Evolutionary conservation across 2,888 invertebrate genomes (phyloP).

Genomic region (Orthosia incerta): DNA sequence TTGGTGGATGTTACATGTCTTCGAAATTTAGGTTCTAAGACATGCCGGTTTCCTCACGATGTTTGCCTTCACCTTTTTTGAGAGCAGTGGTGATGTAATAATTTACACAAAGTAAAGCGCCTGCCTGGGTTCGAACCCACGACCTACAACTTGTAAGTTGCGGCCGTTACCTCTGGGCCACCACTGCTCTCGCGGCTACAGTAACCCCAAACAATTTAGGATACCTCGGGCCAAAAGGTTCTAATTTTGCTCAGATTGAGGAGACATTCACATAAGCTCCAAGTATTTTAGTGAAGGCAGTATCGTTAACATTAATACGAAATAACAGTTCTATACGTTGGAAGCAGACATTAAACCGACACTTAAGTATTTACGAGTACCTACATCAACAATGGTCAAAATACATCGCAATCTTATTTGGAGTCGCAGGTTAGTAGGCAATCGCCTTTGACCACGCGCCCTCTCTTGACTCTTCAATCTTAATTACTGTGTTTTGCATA

Average conservation of each 20-base stretch:
- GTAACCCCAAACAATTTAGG: no score
- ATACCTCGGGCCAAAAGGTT: no score
- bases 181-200: no score
- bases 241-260: background rate
- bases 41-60: no score
- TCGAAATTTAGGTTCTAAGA: no score
- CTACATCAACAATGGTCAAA: constrained; percentile 30
- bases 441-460: constrained; percentile 11
- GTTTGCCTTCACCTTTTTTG: no score
- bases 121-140: no score
- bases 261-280: background rate
- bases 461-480: constrained; percentile 7
- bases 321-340: background rate
- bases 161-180: no score
- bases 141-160: no score
- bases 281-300: background rate
- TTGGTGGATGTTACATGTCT: no score
- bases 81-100: no score
- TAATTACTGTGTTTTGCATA: constrained; percentile 23
- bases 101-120: no score
- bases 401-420: constrained; percentile 10
- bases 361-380: background rate
- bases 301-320: background rate
- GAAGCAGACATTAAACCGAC: constrained; percentile 12
- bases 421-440: constrained; percentile 40